Conservation (phyloP, 2,113 vertebrate genomes). For the Brienomyrus brachyistius region DNA sequence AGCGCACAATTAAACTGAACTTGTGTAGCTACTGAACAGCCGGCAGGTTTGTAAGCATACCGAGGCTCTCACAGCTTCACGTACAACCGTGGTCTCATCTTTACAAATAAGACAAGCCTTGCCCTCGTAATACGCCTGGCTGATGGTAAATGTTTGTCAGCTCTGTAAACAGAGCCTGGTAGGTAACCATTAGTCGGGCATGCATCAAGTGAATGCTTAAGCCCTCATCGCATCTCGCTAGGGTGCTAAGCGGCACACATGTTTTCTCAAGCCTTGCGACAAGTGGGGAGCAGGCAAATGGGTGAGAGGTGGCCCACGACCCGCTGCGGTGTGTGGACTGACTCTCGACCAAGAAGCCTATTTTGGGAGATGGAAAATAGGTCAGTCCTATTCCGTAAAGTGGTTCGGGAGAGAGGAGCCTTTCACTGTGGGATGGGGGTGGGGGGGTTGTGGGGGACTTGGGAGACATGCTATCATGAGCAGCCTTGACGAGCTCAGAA, state of each 20-base stretch:
- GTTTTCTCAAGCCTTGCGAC: background rate
- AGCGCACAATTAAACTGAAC: background rate
- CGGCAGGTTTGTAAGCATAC: background rate
- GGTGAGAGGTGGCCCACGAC: background rate
- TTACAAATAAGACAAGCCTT: background rate
- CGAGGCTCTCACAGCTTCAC: background rate
- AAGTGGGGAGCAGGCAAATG: background rate
- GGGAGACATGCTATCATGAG: background rate
- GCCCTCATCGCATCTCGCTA: background rate
- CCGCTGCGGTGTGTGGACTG: background rate
- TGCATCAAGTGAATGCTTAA: background rate
- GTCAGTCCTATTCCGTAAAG: background rate
- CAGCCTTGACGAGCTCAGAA: background rate
- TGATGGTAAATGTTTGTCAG: background rate
- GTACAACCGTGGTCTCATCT: background rate
- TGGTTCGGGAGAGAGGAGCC: background rate
- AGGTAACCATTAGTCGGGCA: background rate
- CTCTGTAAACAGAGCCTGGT: background rate
- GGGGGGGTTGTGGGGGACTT: background rate
- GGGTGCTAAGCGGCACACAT: background rate
- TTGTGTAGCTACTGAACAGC: background rate
- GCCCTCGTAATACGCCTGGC: background rate
- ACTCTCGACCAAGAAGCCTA: background rate
- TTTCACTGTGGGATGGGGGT: slow-evolving; percentile 31
- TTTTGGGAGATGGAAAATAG: slow-evolving; percentile 11